Percentiles rank a stretch among this genome's conserved stretches.
Conservation (phyloP, 1,140 invertebrate genomes). For the Colletes gigas region DNA sequence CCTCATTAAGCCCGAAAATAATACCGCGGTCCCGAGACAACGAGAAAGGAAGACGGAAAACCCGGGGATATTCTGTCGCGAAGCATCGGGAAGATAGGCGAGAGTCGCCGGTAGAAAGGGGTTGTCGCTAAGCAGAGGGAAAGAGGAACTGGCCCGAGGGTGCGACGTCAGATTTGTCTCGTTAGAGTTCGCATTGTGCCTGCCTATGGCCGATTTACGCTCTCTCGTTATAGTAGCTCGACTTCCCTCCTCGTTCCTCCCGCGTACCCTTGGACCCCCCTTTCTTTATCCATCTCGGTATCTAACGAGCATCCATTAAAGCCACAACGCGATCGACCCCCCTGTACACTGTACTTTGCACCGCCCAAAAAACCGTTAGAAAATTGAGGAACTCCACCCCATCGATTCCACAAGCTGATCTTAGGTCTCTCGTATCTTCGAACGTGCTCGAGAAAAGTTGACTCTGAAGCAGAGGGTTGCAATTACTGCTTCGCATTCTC, state of each 20-base stretch:
- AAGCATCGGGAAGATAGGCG: slow-evolving; percentile 32
- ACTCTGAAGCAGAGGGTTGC: too few relatives aligned
- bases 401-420: too few relatives aligned
- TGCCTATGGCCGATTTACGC: slow-evolving; percentile 73
- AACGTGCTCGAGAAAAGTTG: too few relatives aligned
- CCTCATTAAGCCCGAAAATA: slow-evolving; percentile 45
- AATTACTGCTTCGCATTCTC: too few relatives aligned
- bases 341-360: too few relatives aligned
- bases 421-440: too few relatives aligned
- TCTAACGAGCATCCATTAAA: slow-evolving; percentile 67
- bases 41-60: slow-evolving; percentile 1
- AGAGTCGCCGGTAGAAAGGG: neutral
- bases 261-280: neutral
- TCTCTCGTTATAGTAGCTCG: slow-evolving; percentile 54
- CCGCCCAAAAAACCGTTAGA: neutral
- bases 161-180: slow-evolving; percentile 80
- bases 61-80: slow-evolving; percentile 26
- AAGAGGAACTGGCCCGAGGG: slow-evolving; percentile 60
- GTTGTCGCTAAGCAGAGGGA: slow-evolving; percentile 37
- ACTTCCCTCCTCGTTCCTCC: neutral
- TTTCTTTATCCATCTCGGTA: slow-evolving; percentile 35
- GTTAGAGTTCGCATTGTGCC: slow-evolving; percentile 80
- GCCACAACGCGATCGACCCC: slow-evolving; percentile 50
- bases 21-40: slow-evolving; percentile 30
- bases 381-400: too few relatives aligned